phyloP scores from a whole-genome alignment of 2,888 invertebrate genomes.

The Chymomyza caudatula region DNA sequence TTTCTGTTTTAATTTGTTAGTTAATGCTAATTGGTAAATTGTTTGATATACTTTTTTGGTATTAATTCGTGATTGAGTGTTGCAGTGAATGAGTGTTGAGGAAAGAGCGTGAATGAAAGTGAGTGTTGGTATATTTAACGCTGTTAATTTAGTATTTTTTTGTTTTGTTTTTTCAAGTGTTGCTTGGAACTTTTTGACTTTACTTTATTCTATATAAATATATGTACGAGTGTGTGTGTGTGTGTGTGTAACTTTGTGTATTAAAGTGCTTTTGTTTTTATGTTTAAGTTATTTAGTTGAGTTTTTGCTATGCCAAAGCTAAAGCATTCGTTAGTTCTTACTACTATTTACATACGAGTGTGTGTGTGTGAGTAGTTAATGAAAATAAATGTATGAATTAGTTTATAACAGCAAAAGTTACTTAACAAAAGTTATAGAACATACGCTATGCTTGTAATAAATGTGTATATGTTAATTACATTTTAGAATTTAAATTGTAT shows the following conservation, averaged over 20 bases:
- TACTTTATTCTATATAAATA: slow-evolving; percentile 18
- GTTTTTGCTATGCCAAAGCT: slow-evolving; percentile 19
- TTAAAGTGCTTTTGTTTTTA: slow-evolving; percentile 17
- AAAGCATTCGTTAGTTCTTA: slow-evolving; percentile 9
- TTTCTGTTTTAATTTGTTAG: slow-evolving; percentile 32
- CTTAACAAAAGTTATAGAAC: background rate
- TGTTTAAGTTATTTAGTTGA: slow-evolving; percentile 5
- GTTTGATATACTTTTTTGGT: slow-evolving; percentile 42
- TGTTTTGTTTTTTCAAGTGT: background rate
- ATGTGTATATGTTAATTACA: background rate
- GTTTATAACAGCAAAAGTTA: background rate
- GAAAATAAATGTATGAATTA: background rate
- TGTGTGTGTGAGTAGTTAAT: background rate
- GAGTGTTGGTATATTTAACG: slow-evolving; percentile 9
- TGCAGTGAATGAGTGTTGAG: slow-evolving; percentile 3
- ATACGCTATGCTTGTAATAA: background rate
- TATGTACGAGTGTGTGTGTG: slow-evolving; percentile 28
- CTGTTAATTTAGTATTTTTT: background rate
- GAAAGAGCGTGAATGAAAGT: slow-evolving; percentile 4
- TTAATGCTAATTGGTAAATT: slow-evolving; percentile 67
- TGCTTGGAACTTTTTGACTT: background rate
- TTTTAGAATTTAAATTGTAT: background rate
- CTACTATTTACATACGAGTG: background rate
- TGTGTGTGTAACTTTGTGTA: slow-evolving; percentile 6
- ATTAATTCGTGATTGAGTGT: slow-evolving; percentile 2